Percentiles rank a stretch among this genome's conserved stretches.
phyloP scores from a whole-genome alignment of 1,140 invertebrate species.

The Pseudomyrmex cubaensis region DNA sequence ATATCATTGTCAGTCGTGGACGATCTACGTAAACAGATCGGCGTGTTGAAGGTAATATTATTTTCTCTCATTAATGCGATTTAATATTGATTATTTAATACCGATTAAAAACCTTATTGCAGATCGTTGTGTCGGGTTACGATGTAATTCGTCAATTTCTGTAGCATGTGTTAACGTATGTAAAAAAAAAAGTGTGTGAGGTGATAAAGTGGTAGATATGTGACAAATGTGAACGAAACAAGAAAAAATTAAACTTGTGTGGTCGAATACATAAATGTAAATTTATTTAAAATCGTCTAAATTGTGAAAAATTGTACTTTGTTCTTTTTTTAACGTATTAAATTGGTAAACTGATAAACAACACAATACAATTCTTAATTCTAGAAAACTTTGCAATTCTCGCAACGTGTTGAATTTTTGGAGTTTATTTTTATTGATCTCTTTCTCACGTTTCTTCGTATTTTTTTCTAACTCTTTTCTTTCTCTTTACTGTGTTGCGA shows the following conservation, averaged over 20 bases:
- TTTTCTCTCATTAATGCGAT: no score
- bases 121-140: conserved; percentile 71
- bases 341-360: neutral
- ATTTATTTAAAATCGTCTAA: conserved; percentile 40
- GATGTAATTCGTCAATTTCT: conserved; percentile 67
- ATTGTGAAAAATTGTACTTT: neutral
- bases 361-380: conserved; percentile 14
- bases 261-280: neutral
- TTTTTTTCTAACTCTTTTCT: conserved; percentile 2
- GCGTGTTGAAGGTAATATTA: conserved; percentile 74
- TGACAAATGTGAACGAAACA: neutral
- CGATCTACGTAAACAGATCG: conserved; percentile 69
- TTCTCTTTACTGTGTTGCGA: neutral
- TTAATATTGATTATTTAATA: conserved; percentile 4
- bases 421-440: neutral
- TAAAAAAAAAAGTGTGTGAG: neutral
- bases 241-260: conserved; percentile 14
- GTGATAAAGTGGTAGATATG: neutral
- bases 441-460: neutral
- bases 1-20: conserved; percentile 70
- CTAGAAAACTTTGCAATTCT: neutral
- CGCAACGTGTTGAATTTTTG: neutral
- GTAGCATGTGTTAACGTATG: neutral
- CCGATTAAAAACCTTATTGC: conserved; percentile 12
- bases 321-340: neutral